Evolutionary conservation across 1,140 invertebrate genomes (phyloP).

Genomic region (Drosophila kohkoa): DNA sequence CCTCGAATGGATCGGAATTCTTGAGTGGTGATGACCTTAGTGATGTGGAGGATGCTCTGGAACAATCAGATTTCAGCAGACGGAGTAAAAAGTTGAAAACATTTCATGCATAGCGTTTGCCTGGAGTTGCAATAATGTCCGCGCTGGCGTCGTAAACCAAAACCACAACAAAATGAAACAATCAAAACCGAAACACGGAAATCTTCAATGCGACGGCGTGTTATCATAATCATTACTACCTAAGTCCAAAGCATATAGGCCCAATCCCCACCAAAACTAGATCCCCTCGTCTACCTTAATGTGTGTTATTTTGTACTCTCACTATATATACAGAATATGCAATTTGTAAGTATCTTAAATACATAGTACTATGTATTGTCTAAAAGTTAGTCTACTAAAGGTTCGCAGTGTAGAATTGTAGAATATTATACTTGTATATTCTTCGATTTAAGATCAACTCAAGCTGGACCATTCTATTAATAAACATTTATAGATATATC

Average conservation of each 20-base stretch:
- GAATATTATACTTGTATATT: slow-evolving; percentile 8
- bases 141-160: slow-evolving; percentile 28
- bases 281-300: slow-evolving; percentile 42
- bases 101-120: slow-evolving; percentile 70
- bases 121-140: neutral
- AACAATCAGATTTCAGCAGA: slow-evolving; percentile 77
- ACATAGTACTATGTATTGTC: slow-evolving; percentile 13
- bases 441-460: slow-evolving; percentile 5
- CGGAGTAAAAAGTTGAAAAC: slow-evolving; percentile 83
- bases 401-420: slow-evolving; percentile 5
- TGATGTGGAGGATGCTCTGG: slow-evolving; percentile 64
- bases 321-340: neutral
- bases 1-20: slow-evolving; percentile 44
- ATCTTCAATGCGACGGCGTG: slow-evolving; percentile 26
- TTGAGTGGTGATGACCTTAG: slow-evolving; percentile 62
- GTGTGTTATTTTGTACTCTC: slow-evolving; percentile 51
- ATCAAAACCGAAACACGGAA: slow-evolving; percentile 31
- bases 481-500: slow-evolving; percentile 29
- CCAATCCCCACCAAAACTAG: slow-evolving; percentile 37
- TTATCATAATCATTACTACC: slow-evolving; percentile 31
- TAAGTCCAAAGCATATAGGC: slow-evolving; percentile 49
- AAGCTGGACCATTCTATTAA: slow-evolving; percentile 16
- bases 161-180: slow-evolving; percentile 1
- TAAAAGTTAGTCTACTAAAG: slow-evolving; percentile 13
- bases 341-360: slow-evolving; percentile 40